Percentiles rank a stretch among this genome's conserved stretches.
These are phyloP conservation scores for Dynastes tityus DNA, from an alignment of 2,888 invertebrate species.

Conservation along the genomic window DNA sequence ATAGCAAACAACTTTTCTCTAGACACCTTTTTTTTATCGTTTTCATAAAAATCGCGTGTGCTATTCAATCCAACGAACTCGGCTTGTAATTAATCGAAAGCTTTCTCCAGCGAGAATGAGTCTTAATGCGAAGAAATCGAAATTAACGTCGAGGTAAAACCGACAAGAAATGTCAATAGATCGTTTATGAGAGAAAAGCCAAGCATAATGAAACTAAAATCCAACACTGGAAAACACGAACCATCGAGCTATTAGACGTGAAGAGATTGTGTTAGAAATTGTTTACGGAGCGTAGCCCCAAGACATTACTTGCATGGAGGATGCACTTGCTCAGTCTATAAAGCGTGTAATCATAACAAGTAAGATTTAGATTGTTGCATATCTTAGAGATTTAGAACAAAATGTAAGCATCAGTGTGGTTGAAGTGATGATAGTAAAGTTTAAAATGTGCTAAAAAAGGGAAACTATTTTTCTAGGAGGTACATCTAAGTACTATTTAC, in stretches of 20 bases:
- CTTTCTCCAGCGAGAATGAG: conserved; percentile 10
- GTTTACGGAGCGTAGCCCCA: neutral
- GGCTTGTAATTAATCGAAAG: neutral
- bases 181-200: neutral
- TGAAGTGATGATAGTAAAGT: no score
- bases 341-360: neutral
- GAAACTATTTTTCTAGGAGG: no score
- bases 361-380: neutral
- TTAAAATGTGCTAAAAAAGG: no score
- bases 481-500: no score
- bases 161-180: neutral
- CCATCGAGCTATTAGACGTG: neutral
- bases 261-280: conserved; percentile 19
- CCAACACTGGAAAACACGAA: conserved; percentile 8
- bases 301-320: neutral
- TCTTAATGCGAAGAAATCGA: conserved; percentile 12
- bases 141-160: conserved; percentile 6
- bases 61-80: neutral
- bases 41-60: neutral
- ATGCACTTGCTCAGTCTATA: neutral
- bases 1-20: neutral
- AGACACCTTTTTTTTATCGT: neutral
- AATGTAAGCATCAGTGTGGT: no score
- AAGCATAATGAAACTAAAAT: neutral
- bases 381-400: no score